Conservation (phyloP, 2,113 vertebrate species). For the Tenebrosternarchus preto region DNA sequence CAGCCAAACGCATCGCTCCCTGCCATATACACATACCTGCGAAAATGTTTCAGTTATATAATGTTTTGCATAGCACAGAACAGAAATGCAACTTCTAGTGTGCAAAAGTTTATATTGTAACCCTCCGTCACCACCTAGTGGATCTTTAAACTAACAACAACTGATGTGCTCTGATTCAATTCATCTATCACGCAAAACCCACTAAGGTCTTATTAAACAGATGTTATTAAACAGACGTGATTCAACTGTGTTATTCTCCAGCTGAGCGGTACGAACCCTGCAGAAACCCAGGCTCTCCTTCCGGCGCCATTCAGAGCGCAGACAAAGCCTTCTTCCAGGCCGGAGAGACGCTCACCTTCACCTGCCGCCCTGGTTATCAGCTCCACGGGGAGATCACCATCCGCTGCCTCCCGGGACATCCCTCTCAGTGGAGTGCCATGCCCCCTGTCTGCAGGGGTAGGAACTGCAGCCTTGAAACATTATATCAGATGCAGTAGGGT, state of each 20-base stretch:
- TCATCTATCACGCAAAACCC: neutral
- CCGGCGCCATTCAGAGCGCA: conserved; percentile 83
- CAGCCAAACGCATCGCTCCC: neutral
- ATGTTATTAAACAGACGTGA: neutral
- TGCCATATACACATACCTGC: neutral
- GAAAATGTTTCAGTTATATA: neutral
- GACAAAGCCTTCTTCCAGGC: conserved; percentile 88
- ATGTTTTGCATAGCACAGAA: neutral
- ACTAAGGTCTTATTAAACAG: neutral
- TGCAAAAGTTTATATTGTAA: neutral
- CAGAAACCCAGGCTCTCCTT: conserved; percentile 84
- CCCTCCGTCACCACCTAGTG: conserved; percentile 31
- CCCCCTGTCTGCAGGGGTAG: conserved; percentile 88
- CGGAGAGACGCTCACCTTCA: conserved; percentile 85
- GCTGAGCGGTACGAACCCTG: conserved; percentile 92
- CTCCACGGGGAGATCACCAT: conserved; percentile 84
- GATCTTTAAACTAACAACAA: neutral
- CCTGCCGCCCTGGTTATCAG: conserved; percentile 82
- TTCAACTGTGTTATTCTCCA: conserved; percentile 54
- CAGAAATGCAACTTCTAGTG: neutral
- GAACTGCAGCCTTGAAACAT: neutral
- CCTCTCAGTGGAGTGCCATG: conserved; percentile 89
- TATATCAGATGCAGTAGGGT: neutral
- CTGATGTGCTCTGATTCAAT: neutral
- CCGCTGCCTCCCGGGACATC: conserved; percentile 90